These are phyloP conservation scores for Pseudococcus jackbeardsleyi DNA, from an alignment of 2,888 invertebrate species.

Conservation along the genomic window DNA sequence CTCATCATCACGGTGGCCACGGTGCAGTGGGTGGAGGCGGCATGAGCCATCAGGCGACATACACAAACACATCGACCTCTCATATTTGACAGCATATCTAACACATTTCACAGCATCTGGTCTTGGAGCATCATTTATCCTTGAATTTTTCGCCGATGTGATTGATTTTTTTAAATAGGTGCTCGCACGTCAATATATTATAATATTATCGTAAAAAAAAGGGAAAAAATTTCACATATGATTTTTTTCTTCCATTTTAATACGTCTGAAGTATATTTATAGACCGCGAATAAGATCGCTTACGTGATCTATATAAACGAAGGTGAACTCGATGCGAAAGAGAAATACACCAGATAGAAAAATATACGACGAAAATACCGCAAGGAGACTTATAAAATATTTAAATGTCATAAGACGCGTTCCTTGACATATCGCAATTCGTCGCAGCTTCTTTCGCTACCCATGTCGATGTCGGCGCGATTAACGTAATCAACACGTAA, in stretches of 20 bases:
- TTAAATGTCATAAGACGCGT: constrained; percentile 27
- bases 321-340: background rate
- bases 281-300: background rate
- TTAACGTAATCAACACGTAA: background rate
- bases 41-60: background rate
- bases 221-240: constrained; percentile 30
- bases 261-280: background rate
- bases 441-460: background rate
- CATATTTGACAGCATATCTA: constrained; percentile 39
- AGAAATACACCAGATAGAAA: background rate
- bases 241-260: background rate
- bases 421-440: constrained; percentile 16
- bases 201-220: background rate
- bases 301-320: constrained; percentile 48
- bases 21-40: background rate
- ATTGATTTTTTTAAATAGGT: background rate
- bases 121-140: constrained; percentile 14
- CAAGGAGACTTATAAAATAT: constrained; percentile 46
- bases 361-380: constrained; percentile 15
- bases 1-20: background rate
- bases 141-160: constrained; percentile 17
- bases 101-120: background rate
- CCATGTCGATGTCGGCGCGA: background rate
- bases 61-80: background rate
- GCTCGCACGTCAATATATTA: background rate